A percentile compares a stretch with the other conserved stretches of the same genome.
Conservation (phyloP, 2,888 invertebrate genomes). For the Eurois occulta region DNA sequence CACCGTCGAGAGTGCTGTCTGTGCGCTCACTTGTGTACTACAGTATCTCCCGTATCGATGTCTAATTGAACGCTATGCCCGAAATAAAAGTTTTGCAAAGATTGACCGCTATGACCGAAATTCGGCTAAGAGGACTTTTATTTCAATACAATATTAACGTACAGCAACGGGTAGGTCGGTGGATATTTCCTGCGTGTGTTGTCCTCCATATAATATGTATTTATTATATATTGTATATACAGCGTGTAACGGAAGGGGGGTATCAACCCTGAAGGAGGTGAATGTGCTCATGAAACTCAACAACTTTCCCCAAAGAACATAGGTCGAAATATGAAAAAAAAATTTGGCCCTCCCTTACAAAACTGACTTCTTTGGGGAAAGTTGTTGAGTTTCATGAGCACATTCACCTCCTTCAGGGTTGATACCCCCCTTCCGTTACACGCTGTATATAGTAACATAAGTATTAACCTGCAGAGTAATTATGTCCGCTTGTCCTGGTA, state of each 20-base stretch:
- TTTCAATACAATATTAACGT: neutral
- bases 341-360: too few species aligned
- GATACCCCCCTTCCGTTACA: too few species aligned
- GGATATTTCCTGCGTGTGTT: neutral
- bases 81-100: too few species aligned
- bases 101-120: neutral
- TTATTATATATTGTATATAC: neutral
- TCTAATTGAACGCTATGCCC: neutral
- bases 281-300: too few species aligned
- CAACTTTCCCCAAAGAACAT: too few species aligned
- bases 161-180: neutral
- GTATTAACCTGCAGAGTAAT: conserved; percentile 87
- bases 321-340: too few species aligned
- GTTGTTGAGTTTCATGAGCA: too few species aligned
- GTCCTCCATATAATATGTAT: neutral
- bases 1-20: neutral
- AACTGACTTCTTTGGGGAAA: too few species aligned
- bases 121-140: neutral
- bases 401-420: too few species aligned
- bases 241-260: too few species aligned
- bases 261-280: too few species aligned
- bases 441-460: neutral
- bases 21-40: neutral
- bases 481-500: conserved; percentile 88
- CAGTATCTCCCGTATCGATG: neutral